Evolutionary conservation across 2,113 vertebrate species (phyloP), one percentile per base, ranked within the genome.

Genomic region (Coturnix japonica): DNA sequence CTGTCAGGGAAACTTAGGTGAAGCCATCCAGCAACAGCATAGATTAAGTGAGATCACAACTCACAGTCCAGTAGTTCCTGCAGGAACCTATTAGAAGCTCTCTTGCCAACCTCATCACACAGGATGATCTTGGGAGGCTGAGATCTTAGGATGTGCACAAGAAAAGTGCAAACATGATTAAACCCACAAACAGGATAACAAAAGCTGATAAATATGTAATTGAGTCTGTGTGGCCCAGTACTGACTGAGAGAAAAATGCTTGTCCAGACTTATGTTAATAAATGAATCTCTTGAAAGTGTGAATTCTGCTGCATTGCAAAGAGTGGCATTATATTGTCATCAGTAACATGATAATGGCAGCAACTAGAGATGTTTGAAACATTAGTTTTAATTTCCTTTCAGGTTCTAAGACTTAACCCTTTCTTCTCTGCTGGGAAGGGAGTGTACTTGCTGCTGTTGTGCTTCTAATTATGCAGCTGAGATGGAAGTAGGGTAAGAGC

Each of bases 121-220:
- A 75, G 46, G 15, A 59, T 74, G 15, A 43, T 53, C 82, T 65
- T 64, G 51, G 81, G 54, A 80, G n/a, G 77, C 75, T 90, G 91
- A 95, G 90, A 95, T 67, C 71, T 76, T 87, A 75, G 31, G 63
- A 87, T 93, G 74, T 91, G 86, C 46, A 59, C 71, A 93, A 93
- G 91, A 82, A 92, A 94, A 94, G 96, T 96, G 88, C 86, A 96
- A 94, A 96, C 70, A 59, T 86, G 87, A 95, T 93, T 94, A 97
- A 95, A 96, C 94, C 91, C 89, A 83, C 77, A 96, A 94, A 96
- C 67, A 90, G 54, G 73, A 93, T 96, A 96, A 97, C 95, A 95
- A 97, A 97, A 98, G 96, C 90, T 84, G 90, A 96, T 96, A 97
- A 95, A 94, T 89, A 93, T 51, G 74, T 93, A 95, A 95, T 86